These are phyloP conservation scores for Ommatoiulus sabulosus DNA, from an alignment of 2,888 invertebrate species.

Conservation along the genomic window DNA sequence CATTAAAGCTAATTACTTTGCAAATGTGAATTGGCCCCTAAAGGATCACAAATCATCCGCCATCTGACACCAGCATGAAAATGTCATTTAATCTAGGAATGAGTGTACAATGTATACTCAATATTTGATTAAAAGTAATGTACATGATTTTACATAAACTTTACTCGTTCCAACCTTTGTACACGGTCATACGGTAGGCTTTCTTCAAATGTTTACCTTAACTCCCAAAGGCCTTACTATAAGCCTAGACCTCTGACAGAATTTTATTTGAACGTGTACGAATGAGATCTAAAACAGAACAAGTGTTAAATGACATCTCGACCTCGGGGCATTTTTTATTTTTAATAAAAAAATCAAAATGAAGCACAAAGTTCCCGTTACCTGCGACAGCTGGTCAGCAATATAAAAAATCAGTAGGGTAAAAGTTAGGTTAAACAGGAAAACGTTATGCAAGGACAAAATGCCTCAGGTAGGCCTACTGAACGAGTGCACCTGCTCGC, in stretches of 20 bases:
- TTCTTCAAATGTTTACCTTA: too few relatives aligned
- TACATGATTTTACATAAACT: too few relatives aligned
- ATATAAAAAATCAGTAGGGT: not conserved
- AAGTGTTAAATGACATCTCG: not conserved
- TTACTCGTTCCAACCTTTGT: too few relatives aligned
- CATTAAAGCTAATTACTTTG: constrained; percentile 17
- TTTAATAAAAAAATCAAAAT: too few relatives aligned
- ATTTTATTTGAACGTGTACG: too few relatives aligned
- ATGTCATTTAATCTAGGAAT: not conserved
- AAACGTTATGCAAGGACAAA: constrained; percentile 1
- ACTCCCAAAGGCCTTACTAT: too few relatives aligned
- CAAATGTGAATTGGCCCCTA: not conserved
- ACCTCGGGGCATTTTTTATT: too few relatives aligned
- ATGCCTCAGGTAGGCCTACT: not conserved
- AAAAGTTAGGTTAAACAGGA: not conserved
- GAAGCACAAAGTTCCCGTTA: constrained; percentile 15
- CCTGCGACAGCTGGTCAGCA: not conserved
- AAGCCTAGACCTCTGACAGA: too few relatives aligned
- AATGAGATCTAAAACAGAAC: too few relatives aligned
- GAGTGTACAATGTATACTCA: not conserved
- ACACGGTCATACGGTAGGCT: too few relatives aligned
- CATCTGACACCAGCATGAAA: not conserved
- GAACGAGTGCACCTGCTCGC: not conserved
- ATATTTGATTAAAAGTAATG: too few relatives aligned
- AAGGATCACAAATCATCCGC: not conserved